Conservation (phyloP, 2,797 vertebrate species). For the Pipistrellus pipistrellus region DNA sequence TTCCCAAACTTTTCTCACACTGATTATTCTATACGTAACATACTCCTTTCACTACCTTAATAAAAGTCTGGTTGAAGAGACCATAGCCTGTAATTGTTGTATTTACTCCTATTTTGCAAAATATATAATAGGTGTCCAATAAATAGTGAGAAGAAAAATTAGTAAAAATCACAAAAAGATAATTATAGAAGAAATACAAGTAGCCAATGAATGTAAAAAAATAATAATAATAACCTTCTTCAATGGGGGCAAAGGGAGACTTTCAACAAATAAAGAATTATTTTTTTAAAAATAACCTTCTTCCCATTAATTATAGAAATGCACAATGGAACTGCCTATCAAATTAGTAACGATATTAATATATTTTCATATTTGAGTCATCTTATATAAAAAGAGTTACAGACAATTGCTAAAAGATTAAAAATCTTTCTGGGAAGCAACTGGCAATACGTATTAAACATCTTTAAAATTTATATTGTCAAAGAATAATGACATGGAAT, state of each 20-base stretch:
- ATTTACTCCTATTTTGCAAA: constrained; percentile 21
- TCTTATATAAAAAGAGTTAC: constrained; percentile 40
- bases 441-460: constrained; percentile 9
- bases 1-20: constrained; percentile 37
- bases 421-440: constrained; percentile 48
- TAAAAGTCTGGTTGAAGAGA: background rate
- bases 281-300: background rate
- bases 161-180: constrained; percentile 14
- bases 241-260: too few relatives aligned
- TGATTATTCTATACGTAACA: background rate
- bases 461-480: constrained; percentile 26
- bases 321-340: background rate
- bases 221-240: background rate
- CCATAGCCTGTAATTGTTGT: background rate
- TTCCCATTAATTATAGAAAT: constrained; percentile 7
- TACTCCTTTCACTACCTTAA: background rate
- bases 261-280: too few relatives aligned
- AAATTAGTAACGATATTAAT: constrained; percentile 36
- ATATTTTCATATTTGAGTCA: constrained; percentile 63
- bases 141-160: constrained; percentile 48
- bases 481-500: constrained; percentile 20
- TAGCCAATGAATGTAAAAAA: background rate
- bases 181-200: constrained; percentile 25
- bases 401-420: constrained; percentile 31
- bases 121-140: background rate